Evolutionary conservation across 35 echinoderm and acorn worm species (phyloP).

Genomic region (Heliocidaris erythrogramma): DNA sequence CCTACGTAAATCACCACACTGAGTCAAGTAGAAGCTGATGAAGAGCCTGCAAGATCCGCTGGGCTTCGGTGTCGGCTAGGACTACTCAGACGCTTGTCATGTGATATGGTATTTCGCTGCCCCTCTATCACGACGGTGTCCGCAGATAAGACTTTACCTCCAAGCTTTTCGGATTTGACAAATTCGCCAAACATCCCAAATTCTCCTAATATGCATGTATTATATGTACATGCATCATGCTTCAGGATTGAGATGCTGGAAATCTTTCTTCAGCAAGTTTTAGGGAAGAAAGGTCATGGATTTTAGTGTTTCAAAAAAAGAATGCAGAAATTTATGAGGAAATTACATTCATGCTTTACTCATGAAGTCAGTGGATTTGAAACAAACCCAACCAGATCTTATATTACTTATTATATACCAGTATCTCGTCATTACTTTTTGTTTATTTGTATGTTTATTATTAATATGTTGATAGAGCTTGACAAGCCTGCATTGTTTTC

Average conservation of each 20-base stretch:
- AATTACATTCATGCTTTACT: background rate
- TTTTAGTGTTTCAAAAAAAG: background rate
- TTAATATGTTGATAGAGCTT: background rate
- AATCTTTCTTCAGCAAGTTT: background rate
- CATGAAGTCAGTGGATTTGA: background rate
- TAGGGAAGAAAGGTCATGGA: background rate
- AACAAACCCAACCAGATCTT: background rate
- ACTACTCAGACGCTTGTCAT: background rate
- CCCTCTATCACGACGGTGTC: background rate
- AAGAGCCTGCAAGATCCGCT: background rate
- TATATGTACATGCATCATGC: background rate
- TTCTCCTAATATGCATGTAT: background rate
- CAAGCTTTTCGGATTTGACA: background rate
- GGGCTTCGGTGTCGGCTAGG: background rate
- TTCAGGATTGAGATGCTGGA: background rate
- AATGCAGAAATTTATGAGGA: background rate
- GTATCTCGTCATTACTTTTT: background rate
- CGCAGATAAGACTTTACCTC: conserved; percentile 1
- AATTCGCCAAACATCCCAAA: background rate
- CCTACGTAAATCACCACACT: conserved; percentile 42
- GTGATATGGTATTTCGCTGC: background rate
- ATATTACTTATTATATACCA: background rate
- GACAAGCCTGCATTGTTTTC: background rate
- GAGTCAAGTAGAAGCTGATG: conserved; percentile 30
- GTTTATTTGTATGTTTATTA: background rate